Base-by-base conservation (phyloP, 2,888 invertebrate species). In the Lycocerus yunnanus region DNA sequence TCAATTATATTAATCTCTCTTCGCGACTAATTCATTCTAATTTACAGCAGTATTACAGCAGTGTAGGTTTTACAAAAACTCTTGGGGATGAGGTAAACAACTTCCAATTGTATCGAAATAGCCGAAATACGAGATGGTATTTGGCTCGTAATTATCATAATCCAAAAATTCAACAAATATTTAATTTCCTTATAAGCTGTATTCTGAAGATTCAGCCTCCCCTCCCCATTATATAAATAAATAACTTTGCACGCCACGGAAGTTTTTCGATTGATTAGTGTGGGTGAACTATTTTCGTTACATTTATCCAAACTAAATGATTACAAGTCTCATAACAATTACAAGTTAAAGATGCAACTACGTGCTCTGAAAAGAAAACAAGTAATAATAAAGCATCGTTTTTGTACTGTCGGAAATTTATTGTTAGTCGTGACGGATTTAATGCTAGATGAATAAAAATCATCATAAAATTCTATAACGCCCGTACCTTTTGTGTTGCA, bases 381-480 rank as follows among this genome's bases (percentile, higher is more conserved):
- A 71, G 71, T 66, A 71, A 66, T 71, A 69, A 71, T 69, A 72
- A 72, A 69, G 21, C 72, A 24, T 65, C 66, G 71, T 66, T 70
- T 71, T 58, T 71, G 71, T 71, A 66, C 71, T 71, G 69, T 43
- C 71, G 24, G 71, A 75, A 72, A 75, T 75, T 75, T 75, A 75
- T 75, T 27, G 74, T 68, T 59, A 27, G 66, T 75, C 74, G 74
- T 75, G 74, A 75, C 71, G 74, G 66, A 68, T 72, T 75, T 75
- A 71, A 71, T 72, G 74, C 71, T 69, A 68, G 70, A 68, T 66
- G 74, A 75, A 75, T 75, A 71, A 75, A 71, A 75, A 75, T 68
- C 66, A 65, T 68, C 67, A 66, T 71, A 72, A 75, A 74, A 75
- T 75, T 71, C 74, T 72, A 71, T 72, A 75, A 69, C 74, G 69